phyloP scores from a whole-genome alignment of 2,113 vertebrate genomes.

The Stegastes partitus region DNA sequence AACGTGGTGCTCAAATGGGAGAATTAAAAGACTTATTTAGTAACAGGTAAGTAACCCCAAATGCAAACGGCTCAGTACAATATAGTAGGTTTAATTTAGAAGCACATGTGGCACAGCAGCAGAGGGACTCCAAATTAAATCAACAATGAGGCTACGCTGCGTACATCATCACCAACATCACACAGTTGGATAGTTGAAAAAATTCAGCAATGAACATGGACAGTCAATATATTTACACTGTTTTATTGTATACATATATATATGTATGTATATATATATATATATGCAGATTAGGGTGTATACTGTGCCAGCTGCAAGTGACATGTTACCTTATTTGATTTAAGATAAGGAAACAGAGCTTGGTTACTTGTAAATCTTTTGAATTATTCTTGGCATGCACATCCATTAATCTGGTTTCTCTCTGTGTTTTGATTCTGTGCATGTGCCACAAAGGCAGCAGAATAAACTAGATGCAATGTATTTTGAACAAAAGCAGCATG shows the following conservation, averaged over 20 bases:
- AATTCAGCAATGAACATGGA: not conserved
- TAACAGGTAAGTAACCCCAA: not conserved
- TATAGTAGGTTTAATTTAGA: conserved; percentile 7
- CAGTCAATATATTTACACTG: not conserved
- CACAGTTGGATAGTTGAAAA: not conserved
- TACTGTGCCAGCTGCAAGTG: not conserved
- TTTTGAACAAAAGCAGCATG: conserved; percentile 25
- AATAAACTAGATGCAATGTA: not conserved
- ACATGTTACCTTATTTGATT: not conserved
- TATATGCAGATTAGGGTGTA: not conserved
- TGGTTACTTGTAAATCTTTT: not conserved
- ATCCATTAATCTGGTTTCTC: conserved; percentile 21
- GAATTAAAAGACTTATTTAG: not conserved
- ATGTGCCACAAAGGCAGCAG: conserved; percentile 14
- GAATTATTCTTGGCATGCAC: conserved; percentile 8
- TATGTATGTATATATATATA: not conserved
- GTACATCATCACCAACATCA: not conserved
- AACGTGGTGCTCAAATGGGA: not conserved
- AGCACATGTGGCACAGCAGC: no score
- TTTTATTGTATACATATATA: not conserved
- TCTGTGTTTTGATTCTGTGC: conserved; percentile 22
- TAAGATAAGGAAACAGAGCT: conserved; percentile 6
- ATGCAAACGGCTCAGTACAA: conserved; percentile 9
- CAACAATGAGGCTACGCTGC: not conserved
- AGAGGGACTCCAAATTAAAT: not conserved